These are phyloP conservation scores for Agrilus biguttatus DNA, from an alignment of 2,888 invertebrate genomes.

Conservation along the genomic window DNA sequence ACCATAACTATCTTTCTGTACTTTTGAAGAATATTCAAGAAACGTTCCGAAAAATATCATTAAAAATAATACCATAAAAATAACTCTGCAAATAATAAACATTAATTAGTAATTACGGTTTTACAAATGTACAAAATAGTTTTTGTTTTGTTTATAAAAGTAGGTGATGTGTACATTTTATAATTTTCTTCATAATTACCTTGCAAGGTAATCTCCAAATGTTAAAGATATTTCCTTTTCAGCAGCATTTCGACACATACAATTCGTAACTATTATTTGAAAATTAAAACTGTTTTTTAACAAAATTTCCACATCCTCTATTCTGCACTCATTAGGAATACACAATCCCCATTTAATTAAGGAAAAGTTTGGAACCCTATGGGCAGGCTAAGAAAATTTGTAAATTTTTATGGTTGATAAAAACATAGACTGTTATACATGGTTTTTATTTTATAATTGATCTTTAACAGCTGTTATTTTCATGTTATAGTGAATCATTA, in stretches of 20 bases:
- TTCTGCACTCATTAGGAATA: slow-evolving; percentile 40
- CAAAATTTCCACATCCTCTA: slow-evolving; percentile 35
- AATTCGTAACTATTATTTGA: slow-evolving; percentile 14
- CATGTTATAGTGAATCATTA: too few relatives aligned
- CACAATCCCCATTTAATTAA: slow-evolving; percentile 44
- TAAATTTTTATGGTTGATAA: slow-evolving; percentile 2
- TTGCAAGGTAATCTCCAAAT: slow-evolving; percentile 15
- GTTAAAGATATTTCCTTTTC: slow-evolving; percentile 3
- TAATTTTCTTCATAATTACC: slow-evolving; percentile 6
- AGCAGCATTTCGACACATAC: slow-evolving; percentile 17
- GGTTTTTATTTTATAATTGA: too few relatives aligned
- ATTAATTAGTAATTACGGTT: too few relatives aligned
- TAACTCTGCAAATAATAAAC: not conserved
- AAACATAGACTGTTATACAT: too few relatives aligned
- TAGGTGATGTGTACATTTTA: too few relatives aligned
- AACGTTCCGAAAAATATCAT: slow-evolving; percentile 1
- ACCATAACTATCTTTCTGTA: too few relatives aligned
- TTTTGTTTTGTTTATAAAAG: too few relatives aligned
- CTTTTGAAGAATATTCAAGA: not conserved
- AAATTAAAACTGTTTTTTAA: slow-evolving; percentile 27
- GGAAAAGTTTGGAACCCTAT: slow-evolving; percentile 42
- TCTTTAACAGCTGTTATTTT: not conserved
- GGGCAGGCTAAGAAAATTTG: slow-evolving; percentile 34
- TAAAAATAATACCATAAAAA: not conserved
- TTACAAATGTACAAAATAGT: too few relatives aligned